Conservation (phyloP, 2,888 invertebrate species). For the Diarsia brunnea region DNA sequence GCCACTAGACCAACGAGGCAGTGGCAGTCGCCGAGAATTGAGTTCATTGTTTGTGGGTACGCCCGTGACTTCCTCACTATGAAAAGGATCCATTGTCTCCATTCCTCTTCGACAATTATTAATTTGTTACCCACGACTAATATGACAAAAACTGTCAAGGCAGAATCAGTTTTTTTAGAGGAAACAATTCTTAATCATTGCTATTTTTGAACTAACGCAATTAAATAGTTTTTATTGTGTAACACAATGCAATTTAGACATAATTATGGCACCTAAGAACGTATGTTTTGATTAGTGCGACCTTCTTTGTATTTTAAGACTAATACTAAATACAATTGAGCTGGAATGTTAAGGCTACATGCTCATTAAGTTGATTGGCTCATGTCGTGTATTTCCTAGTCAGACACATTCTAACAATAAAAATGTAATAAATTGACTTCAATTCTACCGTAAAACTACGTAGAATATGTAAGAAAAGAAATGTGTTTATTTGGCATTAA, state of each 20-base stretch:
- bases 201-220: constrained; percentile 21
- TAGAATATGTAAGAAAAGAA: background rate
- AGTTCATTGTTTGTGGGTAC: no score
- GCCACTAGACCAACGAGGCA: no score
- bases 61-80: no score
- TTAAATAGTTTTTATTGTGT: constrained; percentile 30
- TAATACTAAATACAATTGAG: constrained; percentile 10
- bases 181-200: constrained; percentile 5
- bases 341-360: constrained; percentile 16
- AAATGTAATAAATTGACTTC: background rate
- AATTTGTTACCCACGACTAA: constrained; percentile 6
- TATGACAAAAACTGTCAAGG: constrained; percentile 23
- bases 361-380: background rate
- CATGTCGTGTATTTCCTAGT: constrained; percentile 2
- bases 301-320: constrained; percentile 22
- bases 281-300: constrained; percentile 6
- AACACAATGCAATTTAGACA: constrained; percentile 22
- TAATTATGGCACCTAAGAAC: constrained; percentile 16
- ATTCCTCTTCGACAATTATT: background rate
- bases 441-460: background rate
- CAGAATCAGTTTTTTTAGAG: background rate
- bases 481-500: no score
- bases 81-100: no score
- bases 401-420: background rate
- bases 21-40: no score